phyloP scores from a whole-genome alignment of 2,113 vertebrate genomes.

The Ictidomys tridecemlineatus region DNA sequence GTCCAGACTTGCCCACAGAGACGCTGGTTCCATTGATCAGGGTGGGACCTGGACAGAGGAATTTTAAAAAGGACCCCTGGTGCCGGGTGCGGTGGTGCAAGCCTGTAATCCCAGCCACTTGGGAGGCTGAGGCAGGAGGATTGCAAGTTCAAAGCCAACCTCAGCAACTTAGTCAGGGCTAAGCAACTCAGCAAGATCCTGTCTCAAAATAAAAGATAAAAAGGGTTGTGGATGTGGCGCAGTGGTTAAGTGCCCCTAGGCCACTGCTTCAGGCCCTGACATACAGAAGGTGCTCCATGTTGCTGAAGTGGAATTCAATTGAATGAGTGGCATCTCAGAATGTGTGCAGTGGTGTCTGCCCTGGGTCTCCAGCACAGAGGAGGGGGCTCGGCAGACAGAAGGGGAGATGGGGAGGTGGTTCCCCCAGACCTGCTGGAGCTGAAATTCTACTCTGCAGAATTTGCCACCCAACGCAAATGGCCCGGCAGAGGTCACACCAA shows the following conservation, averaged over 20 bases:
- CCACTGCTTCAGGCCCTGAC: not conserved
- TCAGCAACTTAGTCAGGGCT: too few species aligned
- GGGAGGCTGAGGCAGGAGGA: too few species aligned
- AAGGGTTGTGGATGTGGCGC: too few species aligned
- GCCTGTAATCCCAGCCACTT: too few species aligned
- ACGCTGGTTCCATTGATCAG: not conserved
- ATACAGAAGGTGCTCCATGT: not conserved
- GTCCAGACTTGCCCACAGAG: not conserved
- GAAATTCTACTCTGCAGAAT: not conserved
- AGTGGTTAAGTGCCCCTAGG: not conserved
- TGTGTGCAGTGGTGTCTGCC: not conserved
- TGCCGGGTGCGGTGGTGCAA: too few species aligned
- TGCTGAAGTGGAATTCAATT: not conserved
- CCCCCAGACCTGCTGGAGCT: not conserved
- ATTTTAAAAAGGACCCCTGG: not conserved
- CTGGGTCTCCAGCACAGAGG: not conserved
- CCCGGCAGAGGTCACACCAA: not conserved
- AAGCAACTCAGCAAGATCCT: too few species aligned
- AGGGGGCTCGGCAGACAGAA: not conserved
- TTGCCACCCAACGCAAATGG: not conserved
- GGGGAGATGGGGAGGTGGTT: accelerated
- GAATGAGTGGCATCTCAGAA: not conserved
- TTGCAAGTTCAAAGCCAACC: too few species aligned
- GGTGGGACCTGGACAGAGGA: too few species aligned
- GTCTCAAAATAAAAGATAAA: too few species aligned